Evolutionary conservation across 2,888 invertebrate genomes (phyloP), one percentile per base, ranked within the genome.

Genomic region (Athalia circularis): DNA sequence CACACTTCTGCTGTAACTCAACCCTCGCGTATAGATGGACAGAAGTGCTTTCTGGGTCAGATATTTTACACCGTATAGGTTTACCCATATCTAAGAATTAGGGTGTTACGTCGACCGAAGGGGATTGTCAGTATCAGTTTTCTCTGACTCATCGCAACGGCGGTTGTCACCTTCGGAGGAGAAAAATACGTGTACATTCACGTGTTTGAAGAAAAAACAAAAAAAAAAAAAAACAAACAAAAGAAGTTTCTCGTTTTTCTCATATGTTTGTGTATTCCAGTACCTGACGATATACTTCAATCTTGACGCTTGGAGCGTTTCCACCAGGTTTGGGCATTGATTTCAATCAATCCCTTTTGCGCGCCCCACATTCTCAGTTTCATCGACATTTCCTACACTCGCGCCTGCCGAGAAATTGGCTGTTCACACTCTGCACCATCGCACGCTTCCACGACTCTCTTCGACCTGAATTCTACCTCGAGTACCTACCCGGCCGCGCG

Each of bases 341-440:
- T 87, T 86, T 84, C 86, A 84, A 86, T 85, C 86, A 83, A 86
- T 87, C 83, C 85, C 82, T 84, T 29, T 84, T 79, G 52, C 82
- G 75, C 77, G 48, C 76, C 79, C 72, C 57, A 77, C 52, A 70
- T 79, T 64, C 65, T 74, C 45, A 8, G 50, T 8, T 64, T 78
- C 57, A 72, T 68, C 80, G 72, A 67, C 79, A 70, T 77, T 82
- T 80, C 79, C 81, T 80, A 78, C 80, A 29, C 29, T 29, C 29
- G 80, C 81, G 76, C 70, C 77, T 77, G 43, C 79, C 81, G 82
- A 84, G 82, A 82, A 85, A 86, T 85, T 84, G 81, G 82, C 80
- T 80, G 81, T 80, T 80, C 64, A 54, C 78, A 54, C 64, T 62
- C 50, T 74, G 74, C 74, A 47, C 74, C 50, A 54, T 61, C 57